Evolutionary conservation across 2,113 vertebrate species (phyloP).

Genomic region (Leucopternis melanops): DNA sequence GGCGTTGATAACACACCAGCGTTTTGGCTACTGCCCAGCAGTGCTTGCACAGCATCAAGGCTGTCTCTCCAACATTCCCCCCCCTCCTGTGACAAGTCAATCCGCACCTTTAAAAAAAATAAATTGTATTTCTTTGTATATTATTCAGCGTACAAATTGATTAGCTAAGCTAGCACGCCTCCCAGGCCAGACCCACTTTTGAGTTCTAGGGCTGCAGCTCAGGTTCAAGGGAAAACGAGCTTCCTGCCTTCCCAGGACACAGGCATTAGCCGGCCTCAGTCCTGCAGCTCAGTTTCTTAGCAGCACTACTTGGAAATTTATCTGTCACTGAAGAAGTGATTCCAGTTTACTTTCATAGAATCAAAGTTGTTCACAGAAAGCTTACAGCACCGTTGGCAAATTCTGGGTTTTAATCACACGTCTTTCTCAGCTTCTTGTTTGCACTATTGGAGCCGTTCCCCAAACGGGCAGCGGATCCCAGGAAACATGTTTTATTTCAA

Average conservation of each 20-base stretch:
- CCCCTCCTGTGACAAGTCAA: conserved; percentile 83
- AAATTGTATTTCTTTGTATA: neutral
- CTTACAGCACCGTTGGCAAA: neutral
- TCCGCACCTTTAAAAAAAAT: conserved; percentile 74
- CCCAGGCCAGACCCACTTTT: neutral
- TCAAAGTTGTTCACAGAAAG: neutral
- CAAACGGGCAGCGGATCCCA: rapidly evolving
- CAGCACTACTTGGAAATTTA: neutral
- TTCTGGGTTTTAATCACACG: neutral
- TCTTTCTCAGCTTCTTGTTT: neutral
- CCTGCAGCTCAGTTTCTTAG: neutral
- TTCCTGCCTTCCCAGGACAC: neutral
- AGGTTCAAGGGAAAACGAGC: neutral
- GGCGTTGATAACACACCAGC: too few species aligned
- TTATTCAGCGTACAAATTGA: neutral
- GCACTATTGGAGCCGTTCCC: rapidly evolving
- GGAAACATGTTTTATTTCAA: neutral
- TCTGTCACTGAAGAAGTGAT: neutral
- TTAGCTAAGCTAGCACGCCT: neutral
- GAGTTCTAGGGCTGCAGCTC: neutral
- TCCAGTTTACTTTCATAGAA: neutral
- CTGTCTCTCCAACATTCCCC: too few species aligned
- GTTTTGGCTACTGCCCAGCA: too few species aligned
- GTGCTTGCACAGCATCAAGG: too few species aligned
- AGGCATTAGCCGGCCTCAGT: neutral